phyloP scores from a whole-genome alignment of 2,888 invertebrate genomes.

The Caenorhabditis sp. region DNA sequence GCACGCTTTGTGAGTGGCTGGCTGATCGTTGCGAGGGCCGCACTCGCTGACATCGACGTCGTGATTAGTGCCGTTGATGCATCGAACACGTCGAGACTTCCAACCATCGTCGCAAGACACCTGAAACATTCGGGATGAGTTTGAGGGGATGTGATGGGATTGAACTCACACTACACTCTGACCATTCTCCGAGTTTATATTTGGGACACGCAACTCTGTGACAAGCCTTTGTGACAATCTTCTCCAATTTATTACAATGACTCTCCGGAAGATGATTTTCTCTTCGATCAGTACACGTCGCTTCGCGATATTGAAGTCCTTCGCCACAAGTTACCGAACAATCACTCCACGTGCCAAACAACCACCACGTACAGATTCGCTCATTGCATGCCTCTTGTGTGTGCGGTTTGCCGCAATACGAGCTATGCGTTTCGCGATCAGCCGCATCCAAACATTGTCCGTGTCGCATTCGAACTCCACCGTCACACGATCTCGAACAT shows the following conservation, averaged over 20 bases:
- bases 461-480: conserved; percentile 72
- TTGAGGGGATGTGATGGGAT: no score
- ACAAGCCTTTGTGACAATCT: conserved; percentile 70
- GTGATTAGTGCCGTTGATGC: conserved; percentile 59
- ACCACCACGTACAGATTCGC: conserved; percentile 65
- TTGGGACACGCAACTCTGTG: conserved; percentile 71
- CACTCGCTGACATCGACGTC: conserved; percentile 56
- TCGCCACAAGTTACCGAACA: conserved; percentile 70
- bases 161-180: conserved; percentile 41
- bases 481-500: conserved; percentile 71
- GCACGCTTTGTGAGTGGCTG: conserved; percentile 69
- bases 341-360: conserved; percentile 60
- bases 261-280: conserved; percentile 25
- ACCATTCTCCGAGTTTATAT: conserved; percentile 72
- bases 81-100: conserved; percentile 62
- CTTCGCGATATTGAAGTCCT: conserved; percentile 64
- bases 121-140: background rate
- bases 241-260: conserved; percentile 59
- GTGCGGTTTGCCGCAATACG: conserved; percentile 18
- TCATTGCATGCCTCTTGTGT: conserved; percentile 64
- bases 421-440: conserved; percentile 65
- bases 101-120: conserved; percentile 67
- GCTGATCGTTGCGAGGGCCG: conserved; percentile 32
- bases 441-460: conserved; percentile 72
- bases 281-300: conserved; percentile 56